phyloP scores from a whole-genome alignment of 2,888 invertebrate genomes.

The Plebejus argus region DNA sequence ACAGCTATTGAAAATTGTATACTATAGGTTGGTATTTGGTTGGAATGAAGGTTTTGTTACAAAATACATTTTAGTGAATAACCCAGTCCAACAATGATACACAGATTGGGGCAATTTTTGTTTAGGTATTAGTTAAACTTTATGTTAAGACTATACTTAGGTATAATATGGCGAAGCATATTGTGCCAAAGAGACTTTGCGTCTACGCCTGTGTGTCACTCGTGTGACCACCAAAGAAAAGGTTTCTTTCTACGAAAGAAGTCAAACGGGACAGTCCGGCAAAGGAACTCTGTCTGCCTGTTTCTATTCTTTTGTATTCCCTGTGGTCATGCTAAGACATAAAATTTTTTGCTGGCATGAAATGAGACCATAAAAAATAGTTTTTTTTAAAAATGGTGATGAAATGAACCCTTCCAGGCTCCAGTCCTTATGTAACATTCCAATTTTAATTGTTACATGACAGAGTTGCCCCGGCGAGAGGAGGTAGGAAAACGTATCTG shows the following conservation, averaged over 20 bases:
- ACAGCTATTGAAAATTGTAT: constrained; percentile 11
- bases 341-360: neutral
- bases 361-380: neutral
- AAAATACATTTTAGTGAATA: neutral
- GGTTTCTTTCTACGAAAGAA: no score
- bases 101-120: no score
- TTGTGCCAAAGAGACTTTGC: no score
- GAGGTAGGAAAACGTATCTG: neutral
- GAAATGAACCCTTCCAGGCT: neutral
- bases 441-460: constrained; percentile 21
- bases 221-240: no score
- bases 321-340: no score
- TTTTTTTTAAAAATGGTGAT: neutral
- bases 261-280: no score
- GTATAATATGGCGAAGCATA: no score
- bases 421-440: neutral
- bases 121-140: no score
- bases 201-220: no score
- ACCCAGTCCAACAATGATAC: neutral
- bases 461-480: neutral
- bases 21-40: neutral
- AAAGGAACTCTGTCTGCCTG: no score
- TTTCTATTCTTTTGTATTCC: no score
- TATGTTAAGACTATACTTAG: no score
- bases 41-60: neutral